phyloP scores from a whole-genome alignment of 2,797 vertebrate species.

The Cheirogaleus major region DNA sequence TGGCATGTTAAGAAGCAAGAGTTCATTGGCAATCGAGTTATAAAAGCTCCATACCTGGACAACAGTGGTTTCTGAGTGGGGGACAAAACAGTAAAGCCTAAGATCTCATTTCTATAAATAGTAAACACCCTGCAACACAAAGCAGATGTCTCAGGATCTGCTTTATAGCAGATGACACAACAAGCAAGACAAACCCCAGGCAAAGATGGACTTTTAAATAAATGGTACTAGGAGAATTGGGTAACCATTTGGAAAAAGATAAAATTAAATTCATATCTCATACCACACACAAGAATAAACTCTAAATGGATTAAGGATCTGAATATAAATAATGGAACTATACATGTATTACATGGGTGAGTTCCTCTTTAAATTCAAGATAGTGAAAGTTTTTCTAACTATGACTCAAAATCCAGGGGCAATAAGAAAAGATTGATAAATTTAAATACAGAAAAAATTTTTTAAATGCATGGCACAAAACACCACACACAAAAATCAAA shows the following conservation, averaged over 20 bases:
- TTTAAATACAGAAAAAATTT: neutral
- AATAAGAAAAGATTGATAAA: neutral
- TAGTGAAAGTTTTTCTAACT: neutral
- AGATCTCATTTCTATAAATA: neutral
- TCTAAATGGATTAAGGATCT: neutral
- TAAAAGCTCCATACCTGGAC: neutral
- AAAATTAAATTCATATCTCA: conserved; percentile 9
- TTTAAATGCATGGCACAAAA: neutral
- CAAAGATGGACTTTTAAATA: neutral
- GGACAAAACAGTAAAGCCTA: neutral
- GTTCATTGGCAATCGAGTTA: neutral
- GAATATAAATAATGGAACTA: neutral
- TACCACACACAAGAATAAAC: neutral
- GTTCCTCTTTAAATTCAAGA: neutral
- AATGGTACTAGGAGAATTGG: neutral
- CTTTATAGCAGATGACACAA: neutral
- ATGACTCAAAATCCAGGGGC: neutral
- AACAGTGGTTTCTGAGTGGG: neutral
- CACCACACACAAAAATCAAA: neutral
- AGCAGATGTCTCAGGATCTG: neutral
- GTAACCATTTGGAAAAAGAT: neutral
- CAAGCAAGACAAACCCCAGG: neutral
- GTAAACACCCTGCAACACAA: neutral
- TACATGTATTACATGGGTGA: neutral
- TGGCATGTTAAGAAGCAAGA: neutral